Evolutionary conservation across 2,888 invertebrate genomes (phyloP), one percentile per base, ranked within the genome.

Genomic region (Drosophila buzzatii): DNA sequence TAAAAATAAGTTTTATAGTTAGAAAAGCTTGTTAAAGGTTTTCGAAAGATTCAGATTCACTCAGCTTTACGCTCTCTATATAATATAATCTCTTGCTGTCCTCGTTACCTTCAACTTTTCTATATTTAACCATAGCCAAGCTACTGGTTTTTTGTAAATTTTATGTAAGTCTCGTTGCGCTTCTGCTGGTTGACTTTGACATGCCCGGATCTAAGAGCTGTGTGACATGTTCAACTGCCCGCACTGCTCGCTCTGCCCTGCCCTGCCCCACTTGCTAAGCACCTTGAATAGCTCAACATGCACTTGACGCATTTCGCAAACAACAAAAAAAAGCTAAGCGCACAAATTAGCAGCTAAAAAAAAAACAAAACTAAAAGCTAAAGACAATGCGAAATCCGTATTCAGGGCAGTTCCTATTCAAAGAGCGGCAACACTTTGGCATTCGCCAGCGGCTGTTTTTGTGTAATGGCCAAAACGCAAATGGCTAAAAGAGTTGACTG

Each of bases 361-460:
- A 7, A 35, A 44, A 44, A 16, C 16, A 20, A 18, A 35, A 14
- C 23, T 23, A 23, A 45, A 31, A 27, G 39, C 20, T 10, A 57
- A 57, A 77, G 73, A 71, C 78, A 88, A 85, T 86, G 76, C 79
- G 88, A 86, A 88, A 88, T 86, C 79, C 89, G 89, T 86, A 86
- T 86, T 86, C 85, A 86, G 85, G 86, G 90, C 85, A 86, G 89
- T 88, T 89, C 89, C 89, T 89, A 64, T 78, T 76, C 72, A 68
- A 80, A 80, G 59, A 63, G 69, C 62, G 69, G 68, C 82, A 68
- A 89, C 85, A 71, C 87, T 84, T 84, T 84, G 84, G 84, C 89
- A 89, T 89, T 89, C 89, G 86, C 73, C 65, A 76, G 59, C 81
- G 63, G 68, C 70, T 81, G n/a, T 51, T 53, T 89, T 82, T 86